A percentile compares a stretch with the other conserved stretches of the same genome.
phyloP scores from a whole-genome alignment of 2,888 invertebrate genomes.

The Eristalinus aeneus region DNA sequence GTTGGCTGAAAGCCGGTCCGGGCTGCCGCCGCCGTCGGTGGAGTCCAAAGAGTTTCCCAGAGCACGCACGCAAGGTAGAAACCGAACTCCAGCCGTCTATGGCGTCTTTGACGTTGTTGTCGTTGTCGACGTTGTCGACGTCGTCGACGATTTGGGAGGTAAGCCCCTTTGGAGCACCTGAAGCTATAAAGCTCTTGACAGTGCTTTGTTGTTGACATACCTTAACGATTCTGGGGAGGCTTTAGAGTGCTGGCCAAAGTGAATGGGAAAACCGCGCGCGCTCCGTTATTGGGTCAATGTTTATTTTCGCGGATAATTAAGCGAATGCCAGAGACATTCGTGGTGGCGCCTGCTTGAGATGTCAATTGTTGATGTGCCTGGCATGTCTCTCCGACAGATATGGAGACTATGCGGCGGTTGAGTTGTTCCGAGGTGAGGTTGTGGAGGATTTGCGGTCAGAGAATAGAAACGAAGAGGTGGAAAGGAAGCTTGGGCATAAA shows the following conservation, averaged over 20 bases:
- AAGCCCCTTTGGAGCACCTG: constrained; percentile 34
- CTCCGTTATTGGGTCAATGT: constrained; percentile 44
- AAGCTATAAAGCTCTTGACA: constrained; percentile 14
- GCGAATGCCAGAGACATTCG: constrained; percentile 36
- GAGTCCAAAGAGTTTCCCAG: constrained; percentile 8
- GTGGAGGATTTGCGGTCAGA: too few relatives aligned
- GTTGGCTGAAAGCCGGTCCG: not conserved
- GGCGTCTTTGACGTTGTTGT: not conserved
- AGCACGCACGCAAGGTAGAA: constrained; percentile 12
- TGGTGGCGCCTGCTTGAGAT: constrained; percentile 40
- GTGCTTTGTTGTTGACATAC: constrained; percentile 10
- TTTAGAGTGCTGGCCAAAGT: constrained; percentile 38
- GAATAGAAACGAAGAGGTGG: too few relatives aligned
- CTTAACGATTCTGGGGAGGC: constrained; percentile 26
- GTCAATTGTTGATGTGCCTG: not conserved
- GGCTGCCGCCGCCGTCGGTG: not conserved
- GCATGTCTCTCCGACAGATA: too few relatives aligned
- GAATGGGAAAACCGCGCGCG: constrained; percentile 44
- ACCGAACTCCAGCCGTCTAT: not conserved
- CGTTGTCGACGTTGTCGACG: not conserved
- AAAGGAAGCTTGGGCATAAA: too few relatives aligned
- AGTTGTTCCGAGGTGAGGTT: too few relatives aligned
- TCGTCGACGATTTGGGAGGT: not conserved
- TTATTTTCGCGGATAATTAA: constrained; percentile 50
- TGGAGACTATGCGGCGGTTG: too few relatives aligned